Percentiles rank a stretch among this genome's conserved stretches.
phyloP scores from a whole-genome alignment of 1,140 invertebrate species.

The Gryon sp. region DNA sequence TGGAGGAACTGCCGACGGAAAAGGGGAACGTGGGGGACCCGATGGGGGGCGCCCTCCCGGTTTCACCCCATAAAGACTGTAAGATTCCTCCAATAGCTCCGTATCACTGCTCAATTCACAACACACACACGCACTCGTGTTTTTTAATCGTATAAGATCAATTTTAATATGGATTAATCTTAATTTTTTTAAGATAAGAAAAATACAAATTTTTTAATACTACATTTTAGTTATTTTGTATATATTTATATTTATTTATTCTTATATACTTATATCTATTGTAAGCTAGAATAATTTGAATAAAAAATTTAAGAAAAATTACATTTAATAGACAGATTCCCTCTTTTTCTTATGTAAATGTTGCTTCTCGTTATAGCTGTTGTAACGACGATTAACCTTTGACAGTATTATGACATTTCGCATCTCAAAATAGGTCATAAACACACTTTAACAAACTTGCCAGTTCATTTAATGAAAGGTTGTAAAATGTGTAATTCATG shows the following conservation, averaged over 20 bases:
- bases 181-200: not conserved
- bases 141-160: conserved; percentile 53
- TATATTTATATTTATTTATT: too few species aligned
- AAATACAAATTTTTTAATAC: not conserved
- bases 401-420: conserved; percentile 5
- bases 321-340: too few species aligned
- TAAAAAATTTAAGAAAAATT: not conserved
- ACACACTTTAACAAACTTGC: conserved; percentile 6
- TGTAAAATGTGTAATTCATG: conserved; percentile 36
- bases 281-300: too few species aligned
- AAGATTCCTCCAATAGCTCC: conserved; percentile 87
- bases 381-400: conserved; percentile 21
- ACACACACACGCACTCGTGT: conserved; percentile 74
- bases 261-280: too few species aligned
- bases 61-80: conserved; percentile 88
- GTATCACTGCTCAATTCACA: conserved; percentile 83
- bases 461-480: conserved; percentile 33
- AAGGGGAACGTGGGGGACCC: conserved; percentile 78
- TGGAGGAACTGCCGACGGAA: conserved; percentile 78
- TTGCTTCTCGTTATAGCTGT: too few species aligned
- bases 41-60: conserved; percentile 82
- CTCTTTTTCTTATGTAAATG: too few species aligned
- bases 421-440: conserved; percentile 9
- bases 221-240: too few species aligned
- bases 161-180: too few species aligned